phyloP scores from a whole-genome alignment of 2,888 invertebrate species.

The Callyntrura sp. region DNA sequence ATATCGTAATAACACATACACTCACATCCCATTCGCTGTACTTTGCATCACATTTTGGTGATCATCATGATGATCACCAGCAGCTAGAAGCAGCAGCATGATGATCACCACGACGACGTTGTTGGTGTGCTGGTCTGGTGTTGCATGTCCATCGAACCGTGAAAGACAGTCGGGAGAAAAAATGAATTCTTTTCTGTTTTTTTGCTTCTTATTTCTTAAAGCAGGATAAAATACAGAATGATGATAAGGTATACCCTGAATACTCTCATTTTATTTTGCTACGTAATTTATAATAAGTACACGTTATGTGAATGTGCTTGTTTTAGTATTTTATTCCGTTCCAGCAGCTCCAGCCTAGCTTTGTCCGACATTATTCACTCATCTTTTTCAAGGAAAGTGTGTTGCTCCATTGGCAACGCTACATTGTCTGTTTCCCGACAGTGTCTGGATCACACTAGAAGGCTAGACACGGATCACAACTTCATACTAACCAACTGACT shows the following conservation, averaged over 20 bases:
- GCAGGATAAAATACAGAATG: background rate
- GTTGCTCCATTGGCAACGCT: background rate
- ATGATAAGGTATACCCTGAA: background rate
- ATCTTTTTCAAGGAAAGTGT: background rate
- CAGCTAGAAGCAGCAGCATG: conserved; percentile 1
- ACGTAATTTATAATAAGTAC: conserved; percentile 3
- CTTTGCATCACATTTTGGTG: conserved; percentile 19
- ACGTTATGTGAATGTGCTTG: background rate
- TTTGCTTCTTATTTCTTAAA: background rate
- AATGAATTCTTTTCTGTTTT: conserved; percentile 29
- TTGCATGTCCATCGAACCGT: conserved; percentile 49
- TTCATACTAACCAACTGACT: background rate
- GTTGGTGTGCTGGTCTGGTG: background rate
- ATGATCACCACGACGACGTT: conserved; percentile 12
- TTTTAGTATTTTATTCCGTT: conserved; percentile 17
- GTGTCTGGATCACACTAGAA: background rate
- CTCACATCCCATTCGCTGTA: conserved; percentile 29
- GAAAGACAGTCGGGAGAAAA: conserved; percentile 41
- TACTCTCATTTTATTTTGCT: background rate
- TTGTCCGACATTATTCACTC: background rate
- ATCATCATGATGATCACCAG: conserved; percentile 21
- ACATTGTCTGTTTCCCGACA: background rate
- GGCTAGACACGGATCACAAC: background rate
- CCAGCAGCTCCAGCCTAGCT: conserved; percentile 25
- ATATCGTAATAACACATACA: background rate